Conservation (phyloP, 2,113 vertebrate genomes). For the Antechinus stuartii region DNA sequence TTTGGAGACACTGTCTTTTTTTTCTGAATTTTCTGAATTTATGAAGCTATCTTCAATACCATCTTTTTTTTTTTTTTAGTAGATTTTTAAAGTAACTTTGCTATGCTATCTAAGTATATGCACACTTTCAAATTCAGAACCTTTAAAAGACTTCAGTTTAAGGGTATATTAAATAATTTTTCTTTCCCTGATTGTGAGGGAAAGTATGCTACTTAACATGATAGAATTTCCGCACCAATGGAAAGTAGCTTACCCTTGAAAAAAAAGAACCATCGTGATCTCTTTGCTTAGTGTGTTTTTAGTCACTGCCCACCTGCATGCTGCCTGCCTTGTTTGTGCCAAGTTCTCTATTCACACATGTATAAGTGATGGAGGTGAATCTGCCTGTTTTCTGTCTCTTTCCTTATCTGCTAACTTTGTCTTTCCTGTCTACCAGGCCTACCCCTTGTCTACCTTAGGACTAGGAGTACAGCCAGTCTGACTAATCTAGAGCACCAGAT, state of each 20-base stretch:
- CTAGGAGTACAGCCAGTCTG: slow-evolving; percentile 98
- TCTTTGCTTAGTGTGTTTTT: background rate
- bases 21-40: background rate
- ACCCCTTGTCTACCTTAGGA: slow-evolving; percentile 98
- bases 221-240: background rate
- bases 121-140: slow-evolving; percentile 38
- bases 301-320: slow-evolving; percentile 36
- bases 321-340: background rate
- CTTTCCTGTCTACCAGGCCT: slow-evolving; percentile 95
- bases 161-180: slow-evolving; percentile 14
- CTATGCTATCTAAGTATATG: slow-evolving; percentile 2
- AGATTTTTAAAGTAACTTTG: slow-evolving; percentile 19
- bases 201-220: background rate
- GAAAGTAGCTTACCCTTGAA: background rate
- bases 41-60: background rate
- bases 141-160: slow-evolving; percentile 31
- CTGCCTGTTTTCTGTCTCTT: slow-evolving; percentile 39
- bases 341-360: slow-evolving; percentile 40
- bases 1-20: background rate
- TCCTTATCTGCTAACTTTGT: slow-evolving; percentile 87
- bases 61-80: background rate
- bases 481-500: slow-evolving; percentile 96
- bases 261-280: background rate
- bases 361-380: slow-evolving; percentile 53
- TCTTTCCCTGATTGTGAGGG: background rate